These are phyloP conservation scores for Diloba caeruleocephala DNA, from an alignment of 2,888 invertebrate genomes.

Conservation along the genomic window DNA sequence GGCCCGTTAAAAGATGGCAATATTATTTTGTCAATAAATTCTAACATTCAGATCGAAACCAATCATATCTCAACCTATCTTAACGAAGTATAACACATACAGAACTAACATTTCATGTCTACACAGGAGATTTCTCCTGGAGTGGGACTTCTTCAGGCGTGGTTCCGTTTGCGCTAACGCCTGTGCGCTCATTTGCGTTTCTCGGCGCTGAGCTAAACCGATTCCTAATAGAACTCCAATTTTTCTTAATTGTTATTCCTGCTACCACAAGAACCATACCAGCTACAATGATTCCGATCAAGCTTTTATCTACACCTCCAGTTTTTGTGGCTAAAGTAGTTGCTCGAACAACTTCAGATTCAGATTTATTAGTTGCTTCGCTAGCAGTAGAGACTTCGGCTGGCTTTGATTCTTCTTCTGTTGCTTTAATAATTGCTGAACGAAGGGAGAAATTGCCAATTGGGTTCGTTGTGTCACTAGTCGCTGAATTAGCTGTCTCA, in stretches of 20 bases:
- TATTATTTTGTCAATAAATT: constrained; percentile 62
- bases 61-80: constrained; percentile 60
- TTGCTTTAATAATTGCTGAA: constrained; percentile 65
- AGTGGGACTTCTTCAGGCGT: constrained; percentile 82
- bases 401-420: constrained; percentile 54
- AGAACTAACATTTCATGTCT: constrained; percentile 43
- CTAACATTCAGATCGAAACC: constrained; percentile 81
- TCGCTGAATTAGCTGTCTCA: constrained; percentile 16
- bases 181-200: constrained; percentile 70
- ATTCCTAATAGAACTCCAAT: constrained; percentile 86
- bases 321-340: constrained; percentile 71
- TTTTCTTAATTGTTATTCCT: constrained; percentile 88
- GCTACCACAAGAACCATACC: constrained; percentile 87
- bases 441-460: constrained; percentile 65
- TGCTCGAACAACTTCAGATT: constrained; percentile 71
- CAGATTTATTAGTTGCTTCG: constrained; percentile 44
- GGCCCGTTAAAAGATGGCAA: constrained; percentile 29
- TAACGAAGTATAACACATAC: constrained; percentile 38
- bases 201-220: constrained; percentile 77
- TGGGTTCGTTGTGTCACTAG: constrained; percentile 37
- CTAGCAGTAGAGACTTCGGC: constrained; percentile 57
- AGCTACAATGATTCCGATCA: constrained; percentile 86
- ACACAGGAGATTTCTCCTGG: constrained; percentile 82
- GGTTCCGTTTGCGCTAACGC: constrained; percentile 70
- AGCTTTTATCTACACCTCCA: constrained; percentile 86